Conservation (phyloP, 1,140 invertebrate genomes). For the Euura lappo region DNA sequence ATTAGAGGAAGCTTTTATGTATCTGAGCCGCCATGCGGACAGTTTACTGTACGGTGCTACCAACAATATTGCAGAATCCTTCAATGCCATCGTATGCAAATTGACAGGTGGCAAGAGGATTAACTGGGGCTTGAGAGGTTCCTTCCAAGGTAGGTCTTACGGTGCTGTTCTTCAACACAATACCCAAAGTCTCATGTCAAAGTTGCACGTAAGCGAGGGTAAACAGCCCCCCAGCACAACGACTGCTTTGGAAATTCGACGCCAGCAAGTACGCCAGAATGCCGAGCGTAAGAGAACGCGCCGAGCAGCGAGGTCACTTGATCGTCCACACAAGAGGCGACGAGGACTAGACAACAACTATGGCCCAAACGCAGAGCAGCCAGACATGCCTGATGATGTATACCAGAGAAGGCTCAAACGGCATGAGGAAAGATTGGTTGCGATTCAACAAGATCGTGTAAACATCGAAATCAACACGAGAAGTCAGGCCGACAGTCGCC, state of each 20-base stretch:
- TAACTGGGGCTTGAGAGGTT: slow-evolving; percentile 35
- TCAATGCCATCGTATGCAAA: slow-evolving; percentile 45
- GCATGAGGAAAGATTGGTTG: too few species aligned
- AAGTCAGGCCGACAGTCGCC: slow-evolving; percentile 32
- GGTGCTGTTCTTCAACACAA: slow-evolving; percentile 42
- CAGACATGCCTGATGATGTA: too few species aligned
- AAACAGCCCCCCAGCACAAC: neutral
- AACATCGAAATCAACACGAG: slow-evolving; percentile 32
- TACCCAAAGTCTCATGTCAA: slow-evolving; percentile 16
- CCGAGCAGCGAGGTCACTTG: too few species aligned
- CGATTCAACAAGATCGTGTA: too few species aligned
- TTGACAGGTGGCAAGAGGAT: slow-evolving; percentile 48
- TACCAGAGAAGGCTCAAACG: too few species aligned
- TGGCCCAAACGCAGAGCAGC: too few species aligned
- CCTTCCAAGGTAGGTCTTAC: slow-evolving; percentile 39
- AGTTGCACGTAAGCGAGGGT: slow-evolving; percentile 14
- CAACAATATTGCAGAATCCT: slow-evolving; percentile 53
- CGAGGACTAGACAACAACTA: too few species aligned
- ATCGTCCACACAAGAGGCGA: neutral
- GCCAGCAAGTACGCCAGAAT: slow-evolving; percentile 31
- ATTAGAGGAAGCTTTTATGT: slow-evolving; percentile 18
- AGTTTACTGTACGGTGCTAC: slow-evolving; percentile 46
- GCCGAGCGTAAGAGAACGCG: slow-evolving; percentile 24
- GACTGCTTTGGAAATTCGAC: too few species aligned
- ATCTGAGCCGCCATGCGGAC: slow-evolving; percentile 26